Conservation (phyloP, 2,113 vertebrate species). For the Lanius ludovicianus region DNA sequence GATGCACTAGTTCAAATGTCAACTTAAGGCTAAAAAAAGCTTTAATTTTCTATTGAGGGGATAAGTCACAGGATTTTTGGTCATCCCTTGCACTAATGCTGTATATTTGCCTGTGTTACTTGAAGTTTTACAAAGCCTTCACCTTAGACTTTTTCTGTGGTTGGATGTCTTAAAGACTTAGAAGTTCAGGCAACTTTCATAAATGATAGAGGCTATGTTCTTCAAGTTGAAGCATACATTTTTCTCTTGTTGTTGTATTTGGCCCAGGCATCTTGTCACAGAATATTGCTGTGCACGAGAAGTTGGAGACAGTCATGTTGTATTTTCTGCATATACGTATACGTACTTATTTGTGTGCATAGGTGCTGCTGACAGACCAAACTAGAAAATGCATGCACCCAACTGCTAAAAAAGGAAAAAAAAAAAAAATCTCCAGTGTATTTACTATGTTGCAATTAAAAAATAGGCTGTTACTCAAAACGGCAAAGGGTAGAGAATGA, state of each 20-base stretch:
- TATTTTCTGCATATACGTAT: not conserved
- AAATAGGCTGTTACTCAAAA: not conserved
- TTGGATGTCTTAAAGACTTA: not conserved
- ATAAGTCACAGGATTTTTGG: not conserved
- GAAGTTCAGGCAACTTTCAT: not conserved
- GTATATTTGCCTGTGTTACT: not conserved
- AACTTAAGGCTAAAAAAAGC: not conserved
- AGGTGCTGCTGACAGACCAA: not conserved
- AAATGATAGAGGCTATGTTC: not conserved
- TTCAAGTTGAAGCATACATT: not conserved
- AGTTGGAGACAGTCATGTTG: not conserved
- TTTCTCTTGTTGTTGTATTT: not conserved
- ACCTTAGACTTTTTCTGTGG: not conserved
- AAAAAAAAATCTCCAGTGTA: not conserved
- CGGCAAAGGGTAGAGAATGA: not conserved
- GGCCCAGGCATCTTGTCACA: not conserved
- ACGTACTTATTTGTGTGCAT: fast-evolving
- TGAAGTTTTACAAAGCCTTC: not conserved
- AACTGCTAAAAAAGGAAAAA: not conserved
- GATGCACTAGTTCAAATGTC: not conserved
- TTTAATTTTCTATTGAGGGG: not conserved
- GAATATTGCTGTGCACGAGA: not conserved
- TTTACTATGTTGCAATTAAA: not conserved
- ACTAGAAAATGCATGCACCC: not conserved
- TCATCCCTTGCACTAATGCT: not conserved